phyloP scores from a whole-genome alignment of 2,797 vertebrate species.

The Coendou prehensilis region DNA sequence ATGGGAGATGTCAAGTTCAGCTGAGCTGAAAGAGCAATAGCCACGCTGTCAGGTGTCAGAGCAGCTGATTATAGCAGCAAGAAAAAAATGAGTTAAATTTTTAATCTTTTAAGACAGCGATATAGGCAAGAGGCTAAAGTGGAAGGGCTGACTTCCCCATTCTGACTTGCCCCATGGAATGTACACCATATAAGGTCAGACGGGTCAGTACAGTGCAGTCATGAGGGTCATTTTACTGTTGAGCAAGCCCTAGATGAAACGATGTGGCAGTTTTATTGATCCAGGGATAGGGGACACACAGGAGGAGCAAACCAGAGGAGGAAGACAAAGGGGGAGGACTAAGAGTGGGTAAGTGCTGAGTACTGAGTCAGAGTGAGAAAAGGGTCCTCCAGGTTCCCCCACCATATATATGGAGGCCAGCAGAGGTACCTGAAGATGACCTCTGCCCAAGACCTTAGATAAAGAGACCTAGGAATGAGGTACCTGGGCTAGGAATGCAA shows the following conservation, averaged over 20 bases:
- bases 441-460: neutral
- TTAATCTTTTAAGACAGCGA: neutral
- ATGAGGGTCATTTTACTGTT: too few relatives aligned
- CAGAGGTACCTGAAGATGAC: neutral
- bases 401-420: neutral
- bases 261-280: neutral
- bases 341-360: neutral
- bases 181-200: neutral
- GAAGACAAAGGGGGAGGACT: neutral
- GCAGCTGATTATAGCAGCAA: neutral
- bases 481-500: neutral
- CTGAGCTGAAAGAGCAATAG: neutral
- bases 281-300: neutral
- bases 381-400: neutral
- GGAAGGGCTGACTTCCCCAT: neutral
- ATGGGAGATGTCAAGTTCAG: neutral
- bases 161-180: neutral
- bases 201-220: neutral
- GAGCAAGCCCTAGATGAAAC: neutral
- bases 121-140: neutral
- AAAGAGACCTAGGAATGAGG: neutral
- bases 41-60: neutral
- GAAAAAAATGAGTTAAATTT: neutral
- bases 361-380: neutral
- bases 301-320: neutral